phyloP scores from a whole-genome alignment of 2,797 vertebrate genomes.

The Perodicticus potto region DNA sequence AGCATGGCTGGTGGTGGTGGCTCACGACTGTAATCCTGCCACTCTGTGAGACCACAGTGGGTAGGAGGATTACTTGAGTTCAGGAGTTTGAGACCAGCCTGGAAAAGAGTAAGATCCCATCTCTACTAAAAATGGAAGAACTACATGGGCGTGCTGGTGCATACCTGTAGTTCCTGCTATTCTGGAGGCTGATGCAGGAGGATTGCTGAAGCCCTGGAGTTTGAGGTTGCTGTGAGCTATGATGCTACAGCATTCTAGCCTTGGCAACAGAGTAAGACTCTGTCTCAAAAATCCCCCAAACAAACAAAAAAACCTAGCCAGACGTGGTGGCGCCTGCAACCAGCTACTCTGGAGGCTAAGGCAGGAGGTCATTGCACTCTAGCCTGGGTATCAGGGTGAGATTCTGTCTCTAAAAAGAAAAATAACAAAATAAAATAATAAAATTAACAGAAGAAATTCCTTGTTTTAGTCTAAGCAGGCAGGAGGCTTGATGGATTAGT shows the following conservation, averaged over 20 bases:
- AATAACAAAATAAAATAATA: not conserved
- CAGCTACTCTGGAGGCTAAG: too few species aligned
- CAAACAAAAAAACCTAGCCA: too few species aligned
- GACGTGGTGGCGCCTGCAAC: too few species aligned
- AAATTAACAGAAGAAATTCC: not conserved
- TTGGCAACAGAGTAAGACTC: not conserved
- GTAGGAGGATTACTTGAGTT: too few species aligned
- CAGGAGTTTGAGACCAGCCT: too few species aligned
- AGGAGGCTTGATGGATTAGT: not conserved
- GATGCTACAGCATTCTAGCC: not conserved
- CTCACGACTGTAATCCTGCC: too few species aligned
- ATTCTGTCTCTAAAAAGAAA: not conserved
- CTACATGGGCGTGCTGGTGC: not conserved
- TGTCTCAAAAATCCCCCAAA: too few species aligned
- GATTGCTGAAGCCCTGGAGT: not conserved
- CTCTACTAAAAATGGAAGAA: too few species aligned
- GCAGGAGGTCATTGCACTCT: not conserved
- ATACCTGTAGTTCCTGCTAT: not conserved
- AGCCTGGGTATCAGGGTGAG: not conserved
- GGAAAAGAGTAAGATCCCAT: too few species aligned
- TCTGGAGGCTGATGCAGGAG: not conserved
- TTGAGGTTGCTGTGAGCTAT: not conserved
- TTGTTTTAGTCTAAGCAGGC: not conserved
- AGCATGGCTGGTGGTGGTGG: too few species aligned
- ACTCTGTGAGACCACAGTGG: too few species aligned